Evolutionary conservation across 2,888 invertebrate genomes (phyloP).

Genomic region (Clunio marinus): DNA sequence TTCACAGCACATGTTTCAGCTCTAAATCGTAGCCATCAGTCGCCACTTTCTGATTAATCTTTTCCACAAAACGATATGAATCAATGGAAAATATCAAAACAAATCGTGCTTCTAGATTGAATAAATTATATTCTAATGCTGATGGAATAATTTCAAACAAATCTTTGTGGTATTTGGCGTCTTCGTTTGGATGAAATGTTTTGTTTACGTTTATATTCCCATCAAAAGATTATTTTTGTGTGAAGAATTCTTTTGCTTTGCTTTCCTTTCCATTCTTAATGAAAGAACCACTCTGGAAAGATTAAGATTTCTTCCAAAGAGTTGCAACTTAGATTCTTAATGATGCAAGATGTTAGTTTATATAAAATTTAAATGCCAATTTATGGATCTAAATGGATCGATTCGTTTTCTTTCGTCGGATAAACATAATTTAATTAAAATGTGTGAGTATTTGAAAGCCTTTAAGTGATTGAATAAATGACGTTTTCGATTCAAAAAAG

Average conservation of each 20-base stretch:
- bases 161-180: too few relatives aligned
- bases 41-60: slow-evolving; percentile 15
- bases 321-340: too few relatives aligned
- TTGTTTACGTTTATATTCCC: background rate
- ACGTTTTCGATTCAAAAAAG: too few relatives aligned
- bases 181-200: background rate
- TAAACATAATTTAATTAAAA: too few relatives aligned
- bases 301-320: too few relatives aligned
- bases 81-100: slow-evolving; percentile 15
- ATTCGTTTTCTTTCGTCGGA: too few relatives aligned
- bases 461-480: too few relatives aligned
- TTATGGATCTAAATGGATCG: background rate
- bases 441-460: too few relatives aligned
- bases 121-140: background rate
- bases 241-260: too few relatives aligned
- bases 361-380: background rate
- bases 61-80: background rate
- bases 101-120: background rate
- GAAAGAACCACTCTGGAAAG: too few relatives aligned
- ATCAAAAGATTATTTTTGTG: background rate
- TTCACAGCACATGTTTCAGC: slow-evolving; percentile 18
- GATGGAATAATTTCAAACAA: slow-evolving; percentile 14
- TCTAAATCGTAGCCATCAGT: slow-evolving; percentile 12
- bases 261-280: too few relatives aligned
- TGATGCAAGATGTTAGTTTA: too few relatives aligned